A percentile compares a stretch with the other conserved stretches of the same genome.
Conservation (phyloP, 1,140 invertebrate genomes). For the Philotrypesis tridentata region DNA sequence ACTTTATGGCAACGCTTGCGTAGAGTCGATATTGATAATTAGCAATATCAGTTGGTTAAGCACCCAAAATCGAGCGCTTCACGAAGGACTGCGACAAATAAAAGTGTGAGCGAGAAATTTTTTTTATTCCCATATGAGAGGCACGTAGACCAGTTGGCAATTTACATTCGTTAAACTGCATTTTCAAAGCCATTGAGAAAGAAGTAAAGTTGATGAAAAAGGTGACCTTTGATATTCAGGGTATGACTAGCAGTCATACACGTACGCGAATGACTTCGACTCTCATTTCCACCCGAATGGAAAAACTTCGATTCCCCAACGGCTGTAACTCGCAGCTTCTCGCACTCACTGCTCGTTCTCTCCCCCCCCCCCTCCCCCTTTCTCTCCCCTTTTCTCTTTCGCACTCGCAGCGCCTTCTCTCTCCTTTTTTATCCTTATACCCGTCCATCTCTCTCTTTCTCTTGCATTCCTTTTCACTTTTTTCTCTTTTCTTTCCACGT, state of each 20-base stretch:
- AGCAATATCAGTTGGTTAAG: too few species aligned
- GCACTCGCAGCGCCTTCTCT: background rate
- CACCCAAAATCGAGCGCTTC: too few species aligned
- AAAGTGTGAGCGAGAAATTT: conserved; percentile 4
- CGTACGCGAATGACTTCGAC: conserved; percentile 20
- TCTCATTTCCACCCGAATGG: conserved; percentile 49
- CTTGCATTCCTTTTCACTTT: conserved; percentile 2
- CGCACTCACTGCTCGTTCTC: background rate
- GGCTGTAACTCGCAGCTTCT: conserved; percentile 44
- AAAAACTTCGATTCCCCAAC: conserved; percentile 49
- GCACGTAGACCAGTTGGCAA: background rate
- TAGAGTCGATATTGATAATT: too few species aligned
- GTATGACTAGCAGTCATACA: conserved; percentile 38
- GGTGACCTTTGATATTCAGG: conserved; percentile 32
- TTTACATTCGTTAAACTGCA: conserved; percentile 35
- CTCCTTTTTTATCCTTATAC: background rate
- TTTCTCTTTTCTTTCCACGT: conserved; percentile 4
- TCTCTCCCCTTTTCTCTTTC: conserved; percentile 2
- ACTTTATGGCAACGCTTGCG: too few species aligned
- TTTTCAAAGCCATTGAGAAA: conserved; percentile 29
- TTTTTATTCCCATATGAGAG: background rate
- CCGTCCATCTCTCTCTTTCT: background rate
- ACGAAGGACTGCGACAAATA: background rate
- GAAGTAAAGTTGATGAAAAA: conserved; percentile 38
- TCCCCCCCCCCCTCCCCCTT: background rate